Evolutionary conservation across 2,888 invertebrate genomes (phyloP), one percentile per base, ranked within the genome.

Genomic region (Hyles lineata): DNA sequence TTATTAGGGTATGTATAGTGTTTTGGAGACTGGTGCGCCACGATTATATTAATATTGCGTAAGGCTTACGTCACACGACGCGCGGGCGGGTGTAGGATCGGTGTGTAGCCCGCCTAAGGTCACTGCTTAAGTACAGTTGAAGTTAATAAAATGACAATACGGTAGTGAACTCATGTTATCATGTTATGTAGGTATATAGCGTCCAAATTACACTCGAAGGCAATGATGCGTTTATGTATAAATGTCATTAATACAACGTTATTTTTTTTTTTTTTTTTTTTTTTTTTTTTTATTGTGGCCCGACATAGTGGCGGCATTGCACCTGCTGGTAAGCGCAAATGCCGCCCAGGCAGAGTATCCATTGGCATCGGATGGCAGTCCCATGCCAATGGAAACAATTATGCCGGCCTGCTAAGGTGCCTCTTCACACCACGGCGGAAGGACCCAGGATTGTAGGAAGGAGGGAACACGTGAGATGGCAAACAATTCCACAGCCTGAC

Each of bases 111-210:
- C 75, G 76, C 74, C 63, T 80, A 78, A 77, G 75, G 80, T 79
- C 84, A 84, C 85, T 76, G 85, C 85, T 86, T 87, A 75, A 70
- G 50, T 73, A 79, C 79, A 82, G 79, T 58, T 32, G 86, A 78
- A 80, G 83, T 84, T 84, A 83, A 82, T 80, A 82, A 83, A 80
- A 88, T 83, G 91, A 91, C 91, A 92, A 92, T 92, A 92, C 87
- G 77, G 83, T 89, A 91, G 87, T 84, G 80, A 78, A 74, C 58
- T 58, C 75, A 77, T 82, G 78, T 79, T 82, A 78, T 76, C 76
- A 77, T 80, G 80, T 83, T 82, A 80, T 76, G 70, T 70, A 72
- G 70, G 72, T 72, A 69, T 69, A 55, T 70, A 70, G 29, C 25
- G 55, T 50, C 67, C 52, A 78, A 74, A 75, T 71, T 77, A 80